Conservation (phyloP, 1,140 invertebrate species). For the Glomeris maerens region DNA sequence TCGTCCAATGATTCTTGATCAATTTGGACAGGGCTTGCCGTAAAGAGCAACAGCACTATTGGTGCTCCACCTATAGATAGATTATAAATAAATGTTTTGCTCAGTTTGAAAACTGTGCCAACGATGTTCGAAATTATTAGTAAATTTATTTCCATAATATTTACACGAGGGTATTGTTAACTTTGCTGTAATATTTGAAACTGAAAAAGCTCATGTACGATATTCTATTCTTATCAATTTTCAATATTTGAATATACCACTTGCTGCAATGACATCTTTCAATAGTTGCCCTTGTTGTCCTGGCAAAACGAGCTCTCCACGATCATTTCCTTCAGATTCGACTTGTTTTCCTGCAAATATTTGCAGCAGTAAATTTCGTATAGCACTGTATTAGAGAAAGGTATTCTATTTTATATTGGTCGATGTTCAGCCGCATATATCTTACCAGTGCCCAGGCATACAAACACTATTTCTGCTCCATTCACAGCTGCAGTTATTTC, state of each 20-base stretch:
- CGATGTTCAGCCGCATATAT: too few relatives aligned
- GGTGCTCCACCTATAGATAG: neutral
- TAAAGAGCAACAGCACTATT: conserved; percentile 26
- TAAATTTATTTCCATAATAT: too few relatives aligned
- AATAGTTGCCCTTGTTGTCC: conserved; percentile 17
- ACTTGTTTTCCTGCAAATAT: conserved; percentile 10
- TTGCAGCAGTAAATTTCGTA: neutral
- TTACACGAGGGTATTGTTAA: too few relatives aligned
- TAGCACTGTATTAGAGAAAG: neutral
- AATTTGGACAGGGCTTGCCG: conserved; percentile 26
- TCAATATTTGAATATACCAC: neutral
- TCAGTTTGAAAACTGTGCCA: neutral
- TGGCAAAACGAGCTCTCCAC: conserved; percentile 13
- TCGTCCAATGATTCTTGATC: conserved; percentile 7
- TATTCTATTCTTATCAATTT: neutral
- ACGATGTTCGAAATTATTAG: too few relatives aligned
- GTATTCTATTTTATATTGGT: too few relatives aligned
- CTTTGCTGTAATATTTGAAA: neutral
- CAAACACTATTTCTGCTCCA: conserved; percentile 23
- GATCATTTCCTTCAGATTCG: conserved; percentile 18
- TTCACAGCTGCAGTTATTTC: conserved; percentile 20
- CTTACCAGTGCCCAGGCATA: conserved; percentile 30
- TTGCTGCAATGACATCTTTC: conserved; percentile 10
- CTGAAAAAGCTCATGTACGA: conserved; percentile 8
- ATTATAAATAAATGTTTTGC: neutral